These are phyloP conservation scores for Microcebus tavaratra DNA, from an alignment of 2,113 vertebrate species.

Conservation along the genomic window DNA sequence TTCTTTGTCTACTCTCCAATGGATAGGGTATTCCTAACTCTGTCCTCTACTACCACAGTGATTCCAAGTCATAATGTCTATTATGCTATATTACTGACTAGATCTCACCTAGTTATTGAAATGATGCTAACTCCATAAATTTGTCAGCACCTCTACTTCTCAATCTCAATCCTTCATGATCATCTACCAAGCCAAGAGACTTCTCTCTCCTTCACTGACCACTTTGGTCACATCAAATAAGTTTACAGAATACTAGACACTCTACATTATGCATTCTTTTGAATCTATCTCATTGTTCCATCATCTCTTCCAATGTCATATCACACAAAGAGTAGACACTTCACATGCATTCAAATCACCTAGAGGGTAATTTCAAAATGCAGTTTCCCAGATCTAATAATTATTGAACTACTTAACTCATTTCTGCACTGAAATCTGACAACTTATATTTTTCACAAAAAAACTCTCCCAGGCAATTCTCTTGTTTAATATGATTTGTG, in stretches of 20 bases:
- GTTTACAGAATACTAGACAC: not conserved
- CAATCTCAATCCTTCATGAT: not conserved
- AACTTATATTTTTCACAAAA: conserved; percentile 9
- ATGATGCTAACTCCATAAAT: too few species aligned
- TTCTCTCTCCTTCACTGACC: not conserved
- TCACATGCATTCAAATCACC: not conserved
- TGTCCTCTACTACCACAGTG: not conserved
- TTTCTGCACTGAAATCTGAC: not conserved
- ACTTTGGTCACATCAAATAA: too few species aligned
- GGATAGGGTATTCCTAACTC: not conserved
- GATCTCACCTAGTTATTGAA: not conserved
- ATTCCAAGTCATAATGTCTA: not conserved
- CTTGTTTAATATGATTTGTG: not conserved
- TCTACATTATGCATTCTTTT: not conserved
- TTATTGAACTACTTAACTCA: not conserved
- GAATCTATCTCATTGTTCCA: not conserved
- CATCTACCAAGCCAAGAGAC: not conserved
- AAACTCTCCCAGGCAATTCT: not conserved
- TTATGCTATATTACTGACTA: not conserved
- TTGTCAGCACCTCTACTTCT: not conserved
- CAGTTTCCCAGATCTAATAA: not conserved
- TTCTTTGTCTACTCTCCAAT: not conserved
- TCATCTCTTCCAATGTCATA: not conserved
- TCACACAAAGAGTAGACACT: not conserved
- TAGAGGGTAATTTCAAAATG: not conserved